Percentiles rank a stretch among this genome's conserved stretches.
Conservation (phyloP, 2,888 invertebrate genomes). For the Stenoptilia bipunctidactyla region DNA sequence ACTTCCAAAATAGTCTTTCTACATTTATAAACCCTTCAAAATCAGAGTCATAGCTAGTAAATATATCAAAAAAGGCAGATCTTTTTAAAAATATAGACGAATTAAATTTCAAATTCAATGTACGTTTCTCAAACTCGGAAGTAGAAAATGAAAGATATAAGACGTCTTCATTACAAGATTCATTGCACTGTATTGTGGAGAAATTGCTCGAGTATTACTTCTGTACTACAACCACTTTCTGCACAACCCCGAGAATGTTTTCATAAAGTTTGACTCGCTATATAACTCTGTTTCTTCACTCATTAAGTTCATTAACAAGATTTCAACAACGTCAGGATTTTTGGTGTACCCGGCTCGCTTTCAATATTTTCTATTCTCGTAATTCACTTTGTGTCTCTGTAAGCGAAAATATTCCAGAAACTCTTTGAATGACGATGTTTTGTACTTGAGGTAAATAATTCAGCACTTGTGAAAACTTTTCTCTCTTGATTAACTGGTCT, state of each 20-base stretch:
- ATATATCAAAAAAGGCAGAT: too few relatives aligned
- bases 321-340: constrained; percentile 47
- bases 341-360: constrained; percentile 48
- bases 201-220: constrained; percentile 29
- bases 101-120: background rate
- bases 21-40: background rate
- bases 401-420: constrained; percentile 56
- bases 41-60: too few relatives aligned
- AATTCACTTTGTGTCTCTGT: constrained; percentile 54
- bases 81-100: background rate
- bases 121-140: too few relatives aligned
- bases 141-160: too few relatives aligned
- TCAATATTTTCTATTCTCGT: constrained; percentile 57
- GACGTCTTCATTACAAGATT: constrained; percentile 36
- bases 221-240: constrained; percentile 39
- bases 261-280: constrained; percentile 37
- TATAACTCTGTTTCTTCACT: constrained; percentile 50
- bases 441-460: constrained; percentile 65
- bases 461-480: constrained; percentile 63
- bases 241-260: constrained; percentile 49
- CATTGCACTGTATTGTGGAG: constrained; percentile 34
- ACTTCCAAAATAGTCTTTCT: too few relatives aligned
- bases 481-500: constrained; percentile 61
- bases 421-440: constrained; percentile 62
- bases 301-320: constrained; percentile 64